Evolutionary conservation across 2,797 vertebrate species (phyloP).

Genomic region (Hylomyscus alleni): DNA sequence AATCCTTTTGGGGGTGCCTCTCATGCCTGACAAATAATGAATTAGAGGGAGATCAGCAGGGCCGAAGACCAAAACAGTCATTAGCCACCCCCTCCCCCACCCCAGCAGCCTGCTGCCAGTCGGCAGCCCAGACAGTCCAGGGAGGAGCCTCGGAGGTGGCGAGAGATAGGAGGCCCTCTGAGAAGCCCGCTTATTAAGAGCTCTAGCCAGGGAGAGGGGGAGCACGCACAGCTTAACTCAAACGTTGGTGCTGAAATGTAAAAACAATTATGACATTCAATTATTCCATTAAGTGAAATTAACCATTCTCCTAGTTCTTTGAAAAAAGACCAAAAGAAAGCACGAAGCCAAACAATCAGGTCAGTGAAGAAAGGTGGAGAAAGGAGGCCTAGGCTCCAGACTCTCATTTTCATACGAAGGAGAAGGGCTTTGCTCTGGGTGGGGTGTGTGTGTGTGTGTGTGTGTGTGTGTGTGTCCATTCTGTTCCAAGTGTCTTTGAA

Average conservation of each 20-base stretch:
- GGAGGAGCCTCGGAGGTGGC: constrained; percentile 83
- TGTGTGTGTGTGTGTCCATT: constrained; percentile 56
- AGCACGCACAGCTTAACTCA: constrained; percentile 84
- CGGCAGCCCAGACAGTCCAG: constrained; percentile 84
- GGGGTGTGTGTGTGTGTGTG: constrained; percentile 12
- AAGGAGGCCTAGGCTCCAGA: constrained; percentile 89
- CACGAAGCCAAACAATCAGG: constrained; percentile 90
- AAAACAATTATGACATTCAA: constrained; percentile 89
- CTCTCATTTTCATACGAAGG: constrained; percentile 90
- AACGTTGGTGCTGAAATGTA: constrained; percentile 85
- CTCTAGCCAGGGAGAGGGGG: constrained; percentile 82
- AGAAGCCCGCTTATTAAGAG: constrained; percentile 87
- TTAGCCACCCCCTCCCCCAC: constrained; percentile 74
- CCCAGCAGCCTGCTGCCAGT: constrained; percentile 77
- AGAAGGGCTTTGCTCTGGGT: constrained; percentile 73
- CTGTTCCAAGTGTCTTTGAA: constrained; percentile 89
- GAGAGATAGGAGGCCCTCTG: constrained; percentile 81
- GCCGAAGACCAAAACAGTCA: constrained; percentile 85
- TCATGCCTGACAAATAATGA: constrained; percentile 83
- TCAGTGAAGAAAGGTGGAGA: constrained; percentile 89
- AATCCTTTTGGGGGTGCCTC: constrained; percentile 24
- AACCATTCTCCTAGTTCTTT: constrained; percentile 90
- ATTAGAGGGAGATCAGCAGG: constrained; percentile 84
- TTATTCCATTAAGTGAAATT: constrained; percentile 91
- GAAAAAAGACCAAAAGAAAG: constrained; percentile 87